A percentile compares a stretch with the other conserved stretches of the same genome.
These are phyloP conservation scores for Panurus biarmicus DNA, from an alignment of 2,113 vertebrate genomes.

Conservation along the genomic window DNA sequence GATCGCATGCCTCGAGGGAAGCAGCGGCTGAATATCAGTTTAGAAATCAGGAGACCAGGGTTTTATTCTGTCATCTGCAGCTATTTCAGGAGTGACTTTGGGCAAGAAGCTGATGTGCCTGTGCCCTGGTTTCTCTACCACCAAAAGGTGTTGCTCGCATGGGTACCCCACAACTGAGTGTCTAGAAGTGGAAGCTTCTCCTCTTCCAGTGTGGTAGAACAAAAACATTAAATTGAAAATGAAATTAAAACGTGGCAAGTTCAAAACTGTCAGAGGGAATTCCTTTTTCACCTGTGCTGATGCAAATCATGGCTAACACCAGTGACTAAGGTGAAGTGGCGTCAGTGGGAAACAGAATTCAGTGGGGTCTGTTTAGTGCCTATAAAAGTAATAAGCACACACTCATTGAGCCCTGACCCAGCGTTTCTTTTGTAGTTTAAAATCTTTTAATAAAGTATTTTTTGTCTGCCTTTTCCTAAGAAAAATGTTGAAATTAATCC, in stretches of 20 bases:
- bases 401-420: neutral
- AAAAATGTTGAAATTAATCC: neutral
- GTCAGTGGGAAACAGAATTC: conserved; percentile 34
- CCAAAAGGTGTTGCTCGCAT: neutral
- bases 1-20: neutral
- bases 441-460: neutral
- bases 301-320: conserved; percentile 15
- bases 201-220: neutral
- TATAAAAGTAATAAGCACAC: neutral
- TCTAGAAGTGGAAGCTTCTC: neutral
- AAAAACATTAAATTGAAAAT: neutral
- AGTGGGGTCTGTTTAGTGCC: neutral
- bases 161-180: neutral
- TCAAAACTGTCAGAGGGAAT: conserved; percentile 34
- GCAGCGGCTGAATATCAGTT: neutral
- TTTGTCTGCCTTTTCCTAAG: neutral
- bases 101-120: neutral
- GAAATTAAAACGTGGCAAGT: conserved; percentile 31
- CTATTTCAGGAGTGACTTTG: neutral
- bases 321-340: conserved; percentile 23
- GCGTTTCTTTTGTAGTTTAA: neutral
- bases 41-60: neutral
- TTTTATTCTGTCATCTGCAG: neutral
- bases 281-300: neutral
- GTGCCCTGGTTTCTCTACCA: neutral